Evolutionary conservation across 2,888 invertebrate species (phyloP).

Genomic region (Clanis bilineata): DNA sequence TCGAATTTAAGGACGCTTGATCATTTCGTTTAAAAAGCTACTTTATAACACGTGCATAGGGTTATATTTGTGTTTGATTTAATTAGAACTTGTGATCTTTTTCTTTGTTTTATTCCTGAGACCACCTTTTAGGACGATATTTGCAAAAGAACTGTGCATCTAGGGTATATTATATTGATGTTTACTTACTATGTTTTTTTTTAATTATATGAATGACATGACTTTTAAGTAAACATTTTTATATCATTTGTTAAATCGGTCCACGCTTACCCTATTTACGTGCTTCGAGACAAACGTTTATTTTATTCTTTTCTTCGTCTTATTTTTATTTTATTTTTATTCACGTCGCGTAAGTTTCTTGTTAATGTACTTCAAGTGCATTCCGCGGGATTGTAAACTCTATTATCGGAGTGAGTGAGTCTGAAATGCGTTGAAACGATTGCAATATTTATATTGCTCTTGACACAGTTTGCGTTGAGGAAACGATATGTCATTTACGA

Average conservation of each 20-base stretch:
- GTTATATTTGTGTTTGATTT: too few relatives aligned
- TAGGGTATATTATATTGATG: too few relatives aligned
- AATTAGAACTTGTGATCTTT: too few relatives aligned
- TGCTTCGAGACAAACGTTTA: constrained; percentile 47
- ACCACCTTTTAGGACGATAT: too few relatives aligned
- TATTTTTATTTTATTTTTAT: constrained; percentile 42
- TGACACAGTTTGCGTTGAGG: constrained; percentile 67
- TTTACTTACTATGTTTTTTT: too few relatives aligned
- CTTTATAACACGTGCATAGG: too few relatives aligned
- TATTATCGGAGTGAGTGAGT: constrained; percentile 21
- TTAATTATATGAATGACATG: neutral
- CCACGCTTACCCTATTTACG: constrained; percentile 68
- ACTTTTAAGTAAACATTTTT: neutral
- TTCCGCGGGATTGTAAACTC: constrained; percentile 34
- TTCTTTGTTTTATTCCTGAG: too few relatives aligned
- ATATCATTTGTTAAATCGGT: constrained; percentile 35
- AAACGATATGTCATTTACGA: constrained; percentile 55
- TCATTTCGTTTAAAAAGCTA: too few relatives aligned
- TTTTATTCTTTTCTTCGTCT: constrained; percentile 29
- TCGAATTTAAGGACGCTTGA: too few relatives aligned
- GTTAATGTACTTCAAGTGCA: constrained; percentile 24
- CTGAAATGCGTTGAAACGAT: constrained; percentile 7
- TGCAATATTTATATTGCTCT: constrained; percentile 40
- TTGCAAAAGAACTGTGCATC: too few relatives aligned
- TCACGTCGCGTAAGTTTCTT: constrained; percentile 46